phyloP scores from a whole-genome alignment of 92 coral and sea anemone genomes.

The Porites divaricata region DNA sequence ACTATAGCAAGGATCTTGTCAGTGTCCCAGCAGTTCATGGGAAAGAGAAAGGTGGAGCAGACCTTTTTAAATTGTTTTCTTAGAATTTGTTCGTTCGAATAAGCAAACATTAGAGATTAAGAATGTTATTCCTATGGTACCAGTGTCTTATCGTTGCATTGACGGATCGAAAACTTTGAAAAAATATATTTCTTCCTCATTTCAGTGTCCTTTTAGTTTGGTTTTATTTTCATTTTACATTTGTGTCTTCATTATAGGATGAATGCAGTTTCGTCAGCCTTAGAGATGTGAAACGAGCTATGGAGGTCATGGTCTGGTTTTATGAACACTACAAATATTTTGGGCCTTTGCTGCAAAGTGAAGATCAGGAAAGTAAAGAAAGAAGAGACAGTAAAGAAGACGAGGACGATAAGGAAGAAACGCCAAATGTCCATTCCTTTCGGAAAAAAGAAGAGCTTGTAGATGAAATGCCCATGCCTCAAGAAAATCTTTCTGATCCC shows the following conservation, averaged over 20 bases:
- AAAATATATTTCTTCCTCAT: no score
- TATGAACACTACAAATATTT: slow-evolving; percentile 63
- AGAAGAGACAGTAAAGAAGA: slow-evolving; percentile 15
- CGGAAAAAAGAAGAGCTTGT: background rate
- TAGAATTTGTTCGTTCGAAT: background rate
- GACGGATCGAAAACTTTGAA: background rate
- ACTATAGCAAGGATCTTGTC: slow-evolving; percentile 76
- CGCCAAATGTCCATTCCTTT: background rate
- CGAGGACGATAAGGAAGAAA: background rate
- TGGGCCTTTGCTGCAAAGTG: slow-evolving; percentile 38
- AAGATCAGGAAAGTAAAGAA: slow-evolving; percentile 7
- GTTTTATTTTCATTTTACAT: background rate
- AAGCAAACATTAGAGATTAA: background rate
- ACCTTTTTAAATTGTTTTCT: background rate
- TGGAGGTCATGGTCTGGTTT: slow-evolving; percentile 89
- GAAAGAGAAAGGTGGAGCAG: slow-evolving; percentile 64
- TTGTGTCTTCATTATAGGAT: slow-evolving; percentile 41
- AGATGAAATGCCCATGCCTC: background rate
- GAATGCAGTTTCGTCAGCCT: slow-evolving; percentile 93
- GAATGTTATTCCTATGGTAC: background rate
- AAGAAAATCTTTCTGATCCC: background rate
- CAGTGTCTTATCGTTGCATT: background rate
- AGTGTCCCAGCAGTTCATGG: slow-evolving; percentile 83
- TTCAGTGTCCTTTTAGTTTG: background rate
- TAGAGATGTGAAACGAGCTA: slow-evolving; percentile 87